Evolutionary conservation across 2,113 vertebrate species (phyloP).

Genomic region (Barnardius zonarius): DNA sequence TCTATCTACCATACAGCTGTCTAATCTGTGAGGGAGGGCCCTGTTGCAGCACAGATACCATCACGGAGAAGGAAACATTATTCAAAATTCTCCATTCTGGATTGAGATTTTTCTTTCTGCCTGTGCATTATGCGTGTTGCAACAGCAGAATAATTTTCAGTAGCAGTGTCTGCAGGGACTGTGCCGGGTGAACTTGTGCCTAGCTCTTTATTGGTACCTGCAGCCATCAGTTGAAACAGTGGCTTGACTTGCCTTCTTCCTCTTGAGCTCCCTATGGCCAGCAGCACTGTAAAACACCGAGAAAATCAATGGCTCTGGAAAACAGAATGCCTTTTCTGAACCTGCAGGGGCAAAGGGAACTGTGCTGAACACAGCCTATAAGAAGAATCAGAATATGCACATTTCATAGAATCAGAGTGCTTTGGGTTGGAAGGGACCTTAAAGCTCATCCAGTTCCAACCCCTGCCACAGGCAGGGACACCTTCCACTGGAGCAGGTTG

Average conservation of each 20-base stretch:
- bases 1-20: neutral
- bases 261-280: neutral
- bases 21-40: neutral
- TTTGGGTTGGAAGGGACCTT: neutral
- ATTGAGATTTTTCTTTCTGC: neutral
- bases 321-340: neutral
- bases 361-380: neutral
- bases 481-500: accelerated
- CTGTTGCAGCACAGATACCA: neutral
- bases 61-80: neutral
- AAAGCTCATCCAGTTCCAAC: neutral
- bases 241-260: neutral
- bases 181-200: neutral
- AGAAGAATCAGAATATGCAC: neutral
- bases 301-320: neutral
- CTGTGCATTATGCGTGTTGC: accelerated
- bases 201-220: neutral
- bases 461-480: neutral
- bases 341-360: neutral
- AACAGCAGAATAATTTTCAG: neutral
- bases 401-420: neutral
- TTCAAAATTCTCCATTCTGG: neutral
- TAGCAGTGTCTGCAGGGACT: neutral
- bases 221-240: neutral
- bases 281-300: neutral